Evolutionary conservation across 1,140 invertebrate genomes (phyloP), one percentile per base, ranked within the genome.

Genomic region (Ceratina australensis): DNA sequence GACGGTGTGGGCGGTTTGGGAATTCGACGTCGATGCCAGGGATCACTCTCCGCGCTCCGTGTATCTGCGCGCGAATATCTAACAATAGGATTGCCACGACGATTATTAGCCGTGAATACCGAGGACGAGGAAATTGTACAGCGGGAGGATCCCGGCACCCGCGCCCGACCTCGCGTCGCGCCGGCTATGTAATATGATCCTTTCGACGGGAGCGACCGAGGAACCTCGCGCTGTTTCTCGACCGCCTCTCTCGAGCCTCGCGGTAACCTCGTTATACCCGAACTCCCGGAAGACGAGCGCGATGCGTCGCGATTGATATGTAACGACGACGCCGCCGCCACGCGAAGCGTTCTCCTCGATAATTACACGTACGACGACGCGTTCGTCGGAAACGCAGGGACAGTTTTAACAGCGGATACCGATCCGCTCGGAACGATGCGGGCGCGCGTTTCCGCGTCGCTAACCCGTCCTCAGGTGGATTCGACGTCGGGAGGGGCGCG

Each of bases 331-430:
- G 80, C 76, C 82, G 84, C 83, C 80, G 33, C 5, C 10, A 10
- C 33, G 33, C 33, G 33, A 42, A 5, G 33, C 33, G 33, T 84
- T 86, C 85, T 84, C 86, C 86, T 72, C 83, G 87, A 90, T 90
- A 89, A 90, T 90, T 90, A 89, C 87, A 85, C 87, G 83, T 86
- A 87, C 82, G 86, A 88, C 88, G 87, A 84, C 15, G 52, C 52
- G 33, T 84, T 85, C 81, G 74, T 67, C 87, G 83, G 72, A 52
- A 52, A 72, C 3, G 4, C n/a, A 50, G 18, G 64, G 80, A 80
- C 71, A 79, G 71, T 42, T 79, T 79, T 75, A 79, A 83, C 61
- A 33, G 8, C 18, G 10, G 60, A 22, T n/a, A 57, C 56, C 52
- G 71, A 75, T 50, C 49, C 60, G 71, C 50, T 66, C n/a, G 65